These are phyloP conservation scores for Proales similis DNA, from an alignment of 1,140 invertebrate species.

Conservation along the genomic window DNA sequence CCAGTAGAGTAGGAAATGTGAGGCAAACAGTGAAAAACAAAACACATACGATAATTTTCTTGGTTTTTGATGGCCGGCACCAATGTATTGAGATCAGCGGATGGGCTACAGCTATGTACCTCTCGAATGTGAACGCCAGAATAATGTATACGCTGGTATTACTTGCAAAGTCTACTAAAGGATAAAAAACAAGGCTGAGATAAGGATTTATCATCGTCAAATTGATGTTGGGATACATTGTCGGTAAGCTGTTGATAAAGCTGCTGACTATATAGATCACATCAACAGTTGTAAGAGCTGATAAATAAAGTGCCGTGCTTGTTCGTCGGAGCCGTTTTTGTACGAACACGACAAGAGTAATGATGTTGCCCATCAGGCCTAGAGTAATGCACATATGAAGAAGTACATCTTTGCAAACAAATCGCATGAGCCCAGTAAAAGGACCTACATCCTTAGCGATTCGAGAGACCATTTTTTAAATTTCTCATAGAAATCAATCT, in stretches of 20 bases:
- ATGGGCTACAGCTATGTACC: conserved; percentile 22
- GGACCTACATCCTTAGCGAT: conserved; percentile 26
- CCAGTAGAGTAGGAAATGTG: conserved; percentile 30
- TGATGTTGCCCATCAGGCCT: conserved; percentile 19
- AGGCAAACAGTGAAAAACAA: conserved; percentile 8
- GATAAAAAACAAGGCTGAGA: conserved; percentile 17
- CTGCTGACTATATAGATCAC: conserved; percentile 1
- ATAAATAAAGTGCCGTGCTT: conserved; percentile 8
- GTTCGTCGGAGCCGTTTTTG: conserved; percentile 3
- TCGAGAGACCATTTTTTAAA: conserved; percentile 11
- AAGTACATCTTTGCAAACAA: conserved; percentile 23
- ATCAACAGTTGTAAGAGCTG: conserved; percentile 10
- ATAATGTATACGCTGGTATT: conserved; percentile 32
- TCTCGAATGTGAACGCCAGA: conserved; percentile 19
- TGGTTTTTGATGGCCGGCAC: conserved; percentile 7
- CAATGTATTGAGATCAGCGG: conserved; percentile 5
- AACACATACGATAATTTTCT: conserved; percentile 14
- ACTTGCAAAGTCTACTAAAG: conserved; percentile 19
- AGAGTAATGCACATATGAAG: conserved; percentile 29
- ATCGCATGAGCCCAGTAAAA: conserved; percentile 20
- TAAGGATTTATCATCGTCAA: conserved; percentile 3
- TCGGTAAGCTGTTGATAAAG: conserved; percentile 10
- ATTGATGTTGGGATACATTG: conserved; percentile 15
- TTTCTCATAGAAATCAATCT: not conserved
- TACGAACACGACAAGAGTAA: conserved; percentile 12